phyloP scores from a whole-genome alignment of 2,113 vertebrate species.

The Nibea albiflora region DNA sequence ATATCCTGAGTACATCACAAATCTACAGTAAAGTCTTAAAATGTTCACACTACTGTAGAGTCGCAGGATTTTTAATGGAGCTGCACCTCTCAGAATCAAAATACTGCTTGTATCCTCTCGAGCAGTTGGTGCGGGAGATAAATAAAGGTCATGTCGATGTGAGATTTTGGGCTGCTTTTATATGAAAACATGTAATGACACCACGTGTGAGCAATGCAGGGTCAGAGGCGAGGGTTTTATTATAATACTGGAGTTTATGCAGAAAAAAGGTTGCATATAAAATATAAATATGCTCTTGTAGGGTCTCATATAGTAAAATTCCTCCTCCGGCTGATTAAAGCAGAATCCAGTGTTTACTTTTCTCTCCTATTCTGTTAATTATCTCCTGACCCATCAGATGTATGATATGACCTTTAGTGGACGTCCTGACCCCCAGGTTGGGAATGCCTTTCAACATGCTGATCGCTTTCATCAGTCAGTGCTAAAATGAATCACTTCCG shows the following conservation, averaged over 20 bases:
- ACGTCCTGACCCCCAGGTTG: background rate
- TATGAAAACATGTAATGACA: slow-evolving; percentile 21
- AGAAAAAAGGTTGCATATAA: background rate
- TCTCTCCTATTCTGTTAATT: background rate
- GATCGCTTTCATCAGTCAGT: background rate
- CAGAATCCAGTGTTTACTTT: background rate
- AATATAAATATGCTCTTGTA: too few species aligned
- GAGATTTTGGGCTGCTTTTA: slow-evolving; percentile 17
- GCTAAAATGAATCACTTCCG: background rate
- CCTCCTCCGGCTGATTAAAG: too few species aligned
- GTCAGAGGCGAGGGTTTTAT: slow-evolving; percentile 27
- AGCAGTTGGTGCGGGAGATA: slow-evolving; percentile 44
- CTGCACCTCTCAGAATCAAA: slow-evolving; percentile 7
- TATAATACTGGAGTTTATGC: background rate
- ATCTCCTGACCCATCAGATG: background rate
- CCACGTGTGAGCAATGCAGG: background rate
- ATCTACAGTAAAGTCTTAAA: background rate
- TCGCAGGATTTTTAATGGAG: background rate
- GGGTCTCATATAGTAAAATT: too few species aligned
- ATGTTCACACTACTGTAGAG: background rate
- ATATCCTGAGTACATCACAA: too few species aligned
- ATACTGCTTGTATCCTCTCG: background rate
- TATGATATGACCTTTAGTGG: background rate
- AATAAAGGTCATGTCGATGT: slow-evolving; percentile 37
- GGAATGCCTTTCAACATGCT: background rate